Percentiles rank a stretch among this genome's conserved stretches.
These are phyloP conservation scores for Parascotia fuliginaria DNA, from an alignment of 2,888 invertebrate species.

Conservation along the genomic window DNA sequence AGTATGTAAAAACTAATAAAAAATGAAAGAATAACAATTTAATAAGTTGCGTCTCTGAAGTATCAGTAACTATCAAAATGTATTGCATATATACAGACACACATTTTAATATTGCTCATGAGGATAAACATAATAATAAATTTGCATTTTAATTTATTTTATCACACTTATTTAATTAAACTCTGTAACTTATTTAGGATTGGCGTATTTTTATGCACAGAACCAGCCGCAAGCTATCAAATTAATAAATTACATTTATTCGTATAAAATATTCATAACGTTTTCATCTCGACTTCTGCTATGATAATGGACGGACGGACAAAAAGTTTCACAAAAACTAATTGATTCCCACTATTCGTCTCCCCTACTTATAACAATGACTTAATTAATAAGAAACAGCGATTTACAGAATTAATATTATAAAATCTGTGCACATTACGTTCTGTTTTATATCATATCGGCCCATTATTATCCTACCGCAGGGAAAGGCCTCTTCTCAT, in stretches of 20 bases:
- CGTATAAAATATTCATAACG: conserved; percentile 55
- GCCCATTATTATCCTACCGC: too few relatives aligned
- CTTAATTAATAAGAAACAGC: conserved; percentile 17
- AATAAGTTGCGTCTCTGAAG: too few relatives aligned
- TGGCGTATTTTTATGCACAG: not conserved
- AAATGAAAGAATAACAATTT: too few relatives aligned
- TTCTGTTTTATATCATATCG: too few relatives aligned
- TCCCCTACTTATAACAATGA: conserved; percentile 32
- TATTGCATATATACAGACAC: too few relatives aligned
- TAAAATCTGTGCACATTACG: not conserved
- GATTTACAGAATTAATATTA: conserved; percentile 2
- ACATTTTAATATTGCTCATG: too few relatives aligned
- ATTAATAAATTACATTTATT: conserved; percentile 16
- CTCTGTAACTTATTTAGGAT: not conserved
- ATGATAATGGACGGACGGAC: conserved; percentile 52
- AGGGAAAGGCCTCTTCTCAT: too few relatives aligned
- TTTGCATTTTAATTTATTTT: too few relatives aligned
- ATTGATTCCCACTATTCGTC: conserved; percentile 58
- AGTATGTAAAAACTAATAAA: too few relatives aligned
- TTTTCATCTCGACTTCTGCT: conserved; percentile 42
- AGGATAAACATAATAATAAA: too few relatives aligned
- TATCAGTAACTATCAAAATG: too few relatives aligned
- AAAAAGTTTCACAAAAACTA: conserved; percentile 58
- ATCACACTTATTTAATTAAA: too few relatives aligned
- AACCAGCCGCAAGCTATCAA: not conserved